Evolutionary conservation across 2,113 vertebrate species (phyloP), one percentile per base, ranked within the genome.

Genomic region (Nesogale talazaci): DNA sequence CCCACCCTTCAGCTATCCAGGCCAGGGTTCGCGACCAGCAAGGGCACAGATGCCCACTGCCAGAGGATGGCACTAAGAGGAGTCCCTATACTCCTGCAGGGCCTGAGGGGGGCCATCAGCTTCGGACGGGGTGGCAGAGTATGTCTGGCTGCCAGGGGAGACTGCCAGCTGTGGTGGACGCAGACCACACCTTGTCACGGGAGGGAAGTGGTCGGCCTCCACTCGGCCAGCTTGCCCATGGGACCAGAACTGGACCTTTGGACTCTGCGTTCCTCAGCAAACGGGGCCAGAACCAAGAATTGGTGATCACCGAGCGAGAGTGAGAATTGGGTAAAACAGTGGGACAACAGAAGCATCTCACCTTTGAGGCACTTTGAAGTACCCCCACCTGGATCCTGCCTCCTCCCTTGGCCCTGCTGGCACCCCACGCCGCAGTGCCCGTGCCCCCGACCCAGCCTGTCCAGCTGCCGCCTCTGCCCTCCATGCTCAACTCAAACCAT

Each of bases 401-500:
- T 22, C 36, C 7, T 23, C n/a, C 38, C 65, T 19, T 20, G 12
- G 63, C 46, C 81, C 88, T 78, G 59, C 42, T 65, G 6, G 0
- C 7, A 3, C 63, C 78, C 19, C 46, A 52, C 46, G 83, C 79
- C 23, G 6, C 9, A 61, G 46, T 52, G 27, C 42, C 69, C 40
- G 34, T 1, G 36, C 17, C n/a, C 34, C 10, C 72, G 87, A 0
- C 2, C 83, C 25, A 25, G 59, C 52, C 88, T 63, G 79, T 59
- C 70, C 72, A 74, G 80, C 72, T 59, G 86, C 74, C 4, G n/a
- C 65, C 69, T 82, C 90, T 61, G 82, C 75, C 89, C 56, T 90
- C 88, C 74, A 4, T 19, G 36, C 46, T 83, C 90, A 93, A 92
- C 70, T 75, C 57, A 80, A 65, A 80, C 86, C 93, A 93, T 67